Evolutionary conservation across 2,113 vertebrate species (phyloP), one percentile per base, ranked within the genome.

Genomic region (Cephalopholis sonnerati): DNA sequence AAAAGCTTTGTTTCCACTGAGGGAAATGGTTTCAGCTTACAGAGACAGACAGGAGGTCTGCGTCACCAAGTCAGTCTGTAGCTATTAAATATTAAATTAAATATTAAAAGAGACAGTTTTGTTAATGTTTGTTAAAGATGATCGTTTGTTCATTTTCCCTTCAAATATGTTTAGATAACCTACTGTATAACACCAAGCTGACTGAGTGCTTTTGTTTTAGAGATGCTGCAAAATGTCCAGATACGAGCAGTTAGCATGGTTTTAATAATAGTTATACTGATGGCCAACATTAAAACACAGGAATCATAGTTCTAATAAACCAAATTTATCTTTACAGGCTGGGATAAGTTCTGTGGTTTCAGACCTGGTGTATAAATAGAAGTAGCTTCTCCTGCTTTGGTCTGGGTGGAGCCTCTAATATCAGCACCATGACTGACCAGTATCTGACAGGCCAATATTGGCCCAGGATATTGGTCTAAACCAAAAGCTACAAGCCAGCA

Each of bases 401-500:
- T 15, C 64, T 73, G 10, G 1, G 10, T 24, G 12, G 50, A 58
- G 59, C 7, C 46, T 68, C 10, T 67, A 29, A 71, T 20, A 67
- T 75, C 24, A n/a, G 25, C 77, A 16, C n/a, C 63, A 22, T 22
- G 0, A 51, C 54, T 11, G 41, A 18, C 8, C 2, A 41, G 39
- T 58, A 63, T 82, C 71, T 75, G 68, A 74, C 27, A 64, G 71
- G 59, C 63, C 58, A 75, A 15, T 74, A 82, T 75, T n/a, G 51
- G 81, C 53, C 24, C n/a, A 44, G 77, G 46, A 81, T 69, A 73
- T 73, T 79, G 65, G 69, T 74, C 76, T 69, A 46, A 69, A 54
- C 53, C 39, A 66, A 22, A 79, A 67, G 44, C 24, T 66, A 16
- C 29, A 27, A 55, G 46, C 71, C 75, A 70, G 65, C 25, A 36